Evolutionary conservation across 2,113 vertebrate species (phyloP).

Genomic region (Petromus typicus): DNA sequence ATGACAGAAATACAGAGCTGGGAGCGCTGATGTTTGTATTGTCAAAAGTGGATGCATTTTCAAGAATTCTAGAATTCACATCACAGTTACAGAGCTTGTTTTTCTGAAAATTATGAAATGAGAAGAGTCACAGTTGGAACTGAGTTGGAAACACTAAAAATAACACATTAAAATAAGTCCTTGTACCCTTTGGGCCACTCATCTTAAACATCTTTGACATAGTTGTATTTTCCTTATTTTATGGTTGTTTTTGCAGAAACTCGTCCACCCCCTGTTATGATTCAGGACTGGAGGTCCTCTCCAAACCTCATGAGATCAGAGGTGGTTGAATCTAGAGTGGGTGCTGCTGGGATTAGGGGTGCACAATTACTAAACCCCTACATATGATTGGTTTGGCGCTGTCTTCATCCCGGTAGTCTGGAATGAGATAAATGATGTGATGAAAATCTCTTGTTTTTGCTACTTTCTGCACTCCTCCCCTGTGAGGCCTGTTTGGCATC

Average conservation of each 20-base stretch:
- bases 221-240: conserved; percentile 43
- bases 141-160: conserved; percentile 24
- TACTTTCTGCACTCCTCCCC: no score
- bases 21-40: not conserved
- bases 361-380: no score
- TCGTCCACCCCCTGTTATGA: not conserved
- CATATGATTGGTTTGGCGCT: no score
- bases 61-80: not conserved
- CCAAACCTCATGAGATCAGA: no score
- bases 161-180: conserved; percentile 17
- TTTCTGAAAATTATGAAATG: not conserved
- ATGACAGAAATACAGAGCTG: not conserved
- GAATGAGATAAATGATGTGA: no score
- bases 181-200: conserved; percentile 37
- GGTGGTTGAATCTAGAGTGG: no score
- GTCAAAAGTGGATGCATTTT: not conserved
- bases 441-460: no score
- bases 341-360: no score
- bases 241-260: conserved; percentile 41
- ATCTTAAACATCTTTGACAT: conserved; percentile 18
- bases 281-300: no score
- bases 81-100: not conserved
- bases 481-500: no score
- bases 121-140: not conserved
- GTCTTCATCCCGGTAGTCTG: no score